phyloP scores from a whole-genome alignment of 2,113 vertebrate species.

The Gymnobelideus leadbeateri region DNA sequence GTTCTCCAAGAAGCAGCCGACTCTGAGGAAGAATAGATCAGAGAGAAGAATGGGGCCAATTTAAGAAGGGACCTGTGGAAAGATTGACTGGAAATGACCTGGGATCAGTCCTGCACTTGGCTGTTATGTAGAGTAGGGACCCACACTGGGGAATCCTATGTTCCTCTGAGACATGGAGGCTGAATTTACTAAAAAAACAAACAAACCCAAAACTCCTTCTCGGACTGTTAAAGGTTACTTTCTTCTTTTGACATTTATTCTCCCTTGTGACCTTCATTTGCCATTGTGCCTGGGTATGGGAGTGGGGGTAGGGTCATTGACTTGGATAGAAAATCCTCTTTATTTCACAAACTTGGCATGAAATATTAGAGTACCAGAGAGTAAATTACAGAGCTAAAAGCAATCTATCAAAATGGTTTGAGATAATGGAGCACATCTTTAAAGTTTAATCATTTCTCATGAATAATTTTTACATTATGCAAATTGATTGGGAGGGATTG shows the following conservation, averaged over 20 bases:
- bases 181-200: not conserved
- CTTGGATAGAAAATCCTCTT: slow-evolving; percentile 40
- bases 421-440: not conserved
- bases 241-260: not conserved
- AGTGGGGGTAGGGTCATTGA: not conserved
- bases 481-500: slow-evolving; percentile 6
- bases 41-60: not conserved
- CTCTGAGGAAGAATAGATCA: not conserved
- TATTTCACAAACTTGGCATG: not conserved
- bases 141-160: not conserved
- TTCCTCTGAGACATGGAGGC: not conserved
- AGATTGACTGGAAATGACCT: not conserved
- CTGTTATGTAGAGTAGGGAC: not conserved
- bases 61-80: not conserved
- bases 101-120: not conserved
- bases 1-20: not conserved
- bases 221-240: not conserved
- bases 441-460: slow-evolving; percentile 32
- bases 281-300: not conserved
- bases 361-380: slow-evolving; percentile 32
- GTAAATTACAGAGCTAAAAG: slow-evolving; percentile 57
- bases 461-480: slow-evolving; percentile 44
- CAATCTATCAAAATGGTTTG: not conserved
- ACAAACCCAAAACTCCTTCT: too few relatives aligned
- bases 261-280: not conserved